These are phyloP conservation scores for Cantharis flavilabris DNA, from an alignment of 2,888 invertebrate genomes.

Conservation along the genomic window DNA sequence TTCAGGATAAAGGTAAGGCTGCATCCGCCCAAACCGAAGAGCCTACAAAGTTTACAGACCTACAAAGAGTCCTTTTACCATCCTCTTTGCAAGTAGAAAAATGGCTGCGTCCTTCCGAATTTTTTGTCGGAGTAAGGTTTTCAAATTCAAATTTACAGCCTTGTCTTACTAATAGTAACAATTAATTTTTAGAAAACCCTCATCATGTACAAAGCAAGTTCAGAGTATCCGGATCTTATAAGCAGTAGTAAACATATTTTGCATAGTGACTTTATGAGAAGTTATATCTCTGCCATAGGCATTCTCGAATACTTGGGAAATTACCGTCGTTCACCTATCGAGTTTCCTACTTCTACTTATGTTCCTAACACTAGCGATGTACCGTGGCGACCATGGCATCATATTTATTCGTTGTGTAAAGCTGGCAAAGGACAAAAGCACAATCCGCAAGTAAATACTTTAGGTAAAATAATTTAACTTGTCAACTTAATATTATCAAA, in stretches of 20 bases:
- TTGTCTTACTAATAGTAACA: too few relatives aligned
- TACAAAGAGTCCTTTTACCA: conserved; percentile 31
- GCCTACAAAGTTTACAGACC: conserved; percentile 28
- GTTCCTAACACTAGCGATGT: conserved; percentile 43
- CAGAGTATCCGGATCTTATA: conserved; percentile 48
- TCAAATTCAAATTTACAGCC: not conserved
- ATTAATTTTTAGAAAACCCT: conserved; percentile 23
- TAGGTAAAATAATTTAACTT: conserved; percentile 41
- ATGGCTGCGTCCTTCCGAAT: conserved; percentile 46
- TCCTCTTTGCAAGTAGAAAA: conserved; percentile 25
- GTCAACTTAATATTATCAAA: not conserved
- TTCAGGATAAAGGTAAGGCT: not conserved
- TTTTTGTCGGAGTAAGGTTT: conserved; percentile 38
- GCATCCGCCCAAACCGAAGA: not conserved
- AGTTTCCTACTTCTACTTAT: conserved; percentile 44
- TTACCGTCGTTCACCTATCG: conserved; percentile 46
- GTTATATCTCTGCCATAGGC: conserved; percentile 51
- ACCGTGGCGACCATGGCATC: conserved; percentile 57
- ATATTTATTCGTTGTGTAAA: conserved; percentile 55
- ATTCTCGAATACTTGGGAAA: conserved; percentile 53
- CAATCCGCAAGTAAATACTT: conserved; percentile 49
- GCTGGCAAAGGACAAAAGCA: conserved; percentile 52
- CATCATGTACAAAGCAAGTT: conserved; percentile 38
- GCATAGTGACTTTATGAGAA: conserved; percentile 52
- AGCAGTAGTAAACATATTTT: conserved; percentile 51